A percentile compares a stretch with the other conserved stretches of the same genome.
Conservation (phyloP, 2,113 vertebrate species). For the Aleadryas rufinucha region DNA sequence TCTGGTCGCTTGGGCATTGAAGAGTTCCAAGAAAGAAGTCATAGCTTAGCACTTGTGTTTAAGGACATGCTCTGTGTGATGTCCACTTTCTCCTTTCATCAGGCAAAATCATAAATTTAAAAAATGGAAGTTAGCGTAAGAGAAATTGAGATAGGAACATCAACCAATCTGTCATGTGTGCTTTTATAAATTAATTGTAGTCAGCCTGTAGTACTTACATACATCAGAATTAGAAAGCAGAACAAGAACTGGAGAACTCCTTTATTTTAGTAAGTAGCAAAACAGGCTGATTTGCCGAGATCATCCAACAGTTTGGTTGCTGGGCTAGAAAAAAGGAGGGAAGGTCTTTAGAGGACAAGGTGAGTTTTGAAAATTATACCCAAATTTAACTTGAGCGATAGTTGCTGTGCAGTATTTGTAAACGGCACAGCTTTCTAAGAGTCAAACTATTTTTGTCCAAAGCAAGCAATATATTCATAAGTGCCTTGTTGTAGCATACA, state of each 20-base stretch:
- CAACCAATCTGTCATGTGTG: neutral
- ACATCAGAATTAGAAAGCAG: neutral
- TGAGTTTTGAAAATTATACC: neutral
- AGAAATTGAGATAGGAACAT: neutral
- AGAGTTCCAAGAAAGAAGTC: neutral
- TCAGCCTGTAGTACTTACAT: neutral
- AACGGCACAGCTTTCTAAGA: neutral
- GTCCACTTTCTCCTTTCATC: neutral
- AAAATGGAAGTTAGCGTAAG: neutral
- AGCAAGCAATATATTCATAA: neutral
- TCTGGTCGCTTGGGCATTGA: neutral
- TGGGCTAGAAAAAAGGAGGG: neutral
- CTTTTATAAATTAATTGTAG: neutral
- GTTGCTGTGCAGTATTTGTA: neutral
- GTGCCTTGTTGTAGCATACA: neutral
- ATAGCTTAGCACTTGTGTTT: rapidly evolving
- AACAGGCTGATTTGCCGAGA: neutral
- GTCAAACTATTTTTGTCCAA: neutral
- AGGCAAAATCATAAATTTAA: neutral
- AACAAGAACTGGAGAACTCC: neutral
- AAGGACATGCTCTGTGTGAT: rapidly evolving
- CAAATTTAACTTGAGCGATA: neutral
- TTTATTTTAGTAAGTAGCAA: neutral
- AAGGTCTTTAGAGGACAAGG: neutral
- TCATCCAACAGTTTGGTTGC: neutral